Base-by-base conservation (phyloP, 2,113 vertebrate species). In the Nerophis ophidion region DNA sequence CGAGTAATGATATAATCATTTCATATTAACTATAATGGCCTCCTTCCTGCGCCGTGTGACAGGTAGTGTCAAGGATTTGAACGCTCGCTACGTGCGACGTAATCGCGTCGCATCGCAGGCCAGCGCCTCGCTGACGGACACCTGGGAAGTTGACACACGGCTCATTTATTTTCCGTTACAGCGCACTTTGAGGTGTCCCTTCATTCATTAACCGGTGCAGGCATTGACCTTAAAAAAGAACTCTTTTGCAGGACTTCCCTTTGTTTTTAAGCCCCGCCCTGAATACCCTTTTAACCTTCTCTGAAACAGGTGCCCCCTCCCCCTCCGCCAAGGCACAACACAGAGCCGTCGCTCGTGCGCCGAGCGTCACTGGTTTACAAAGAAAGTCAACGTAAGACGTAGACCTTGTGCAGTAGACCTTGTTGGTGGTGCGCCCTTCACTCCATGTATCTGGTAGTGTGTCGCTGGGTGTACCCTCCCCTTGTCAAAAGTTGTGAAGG, bases 321-420 rank as follows among this genome's bases (percentile, higher is more conserved):
- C 72, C 86, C 88, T 42, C 89, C 89, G 12, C 87, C 79, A 16
- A 86, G 88, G 72, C 87, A 90, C 72, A 84, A 77, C 81, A 76
- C 83, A 2, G 85, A 89, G 79, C 86, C 85, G 6, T 81, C 78
- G 57, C 84, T 89, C 73, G 68, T 59, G 5, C 76, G 81, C 76
- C 86, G 86, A 82, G 40, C 83, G 17, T 87, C 85, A 63, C 77
- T 89, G 56, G 78, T 91, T 89, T 90, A 88, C 86, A 90, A 89
- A 89, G 90, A 91, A 66, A 90, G 90, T 72, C 89, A 91, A 87
- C 83, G 88, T 91, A 91, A 91, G 90, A 80, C 47, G 61, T 77
- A 83, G 78, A 71, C 47, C 35, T 12, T 2, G 26, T 67, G 19
- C 57, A 16, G 48, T 61, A 66, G 48, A 34, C 52, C 2, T 4